phyloP scores from a whole-genome alignment of 2,888 invertebrate species.

The Drosophila niveifrons region DNA sequence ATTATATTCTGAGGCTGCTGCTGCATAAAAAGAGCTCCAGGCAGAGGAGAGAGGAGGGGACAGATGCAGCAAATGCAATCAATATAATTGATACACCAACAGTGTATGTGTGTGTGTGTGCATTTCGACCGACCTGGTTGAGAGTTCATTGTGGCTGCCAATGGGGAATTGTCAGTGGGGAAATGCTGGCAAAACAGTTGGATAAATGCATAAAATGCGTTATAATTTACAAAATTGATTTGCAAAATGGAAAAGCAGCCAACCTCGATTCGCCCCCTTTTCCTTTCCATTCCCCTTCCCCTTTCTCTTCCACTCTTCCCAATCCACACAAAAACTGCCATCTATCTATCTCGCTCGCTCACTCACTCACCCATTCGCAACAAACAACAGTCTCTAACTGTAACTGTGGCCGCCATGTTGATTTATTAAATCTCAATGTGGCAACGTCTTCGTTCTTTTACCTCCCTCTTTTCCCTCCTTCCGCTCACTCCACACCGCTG shows the following conservation, averaged over 20 bases:
- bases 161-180: conserved; percentile 50
- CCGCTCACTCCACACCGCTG: neutral
- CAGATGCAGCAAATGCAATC: conserved; percentile 73
- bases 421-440: conserved; percentile 69
- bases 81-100: conserved; percentile 74
- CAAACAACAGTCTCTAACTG: conserved; percentile 5
- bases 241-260: conserved; percentile 50
- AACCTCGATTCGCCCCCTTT: neutral
- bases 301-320: neutral
- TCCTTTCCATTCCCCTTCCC: neutral
- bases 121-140: conserved; percentile 19
- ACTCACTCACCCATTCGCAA: neutral
- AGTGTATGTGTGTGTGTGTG: neutral
- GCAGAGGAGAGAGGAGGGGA: neutral
- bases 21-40: conserved; percentile 33
- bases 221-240: conserved; percentile 69
- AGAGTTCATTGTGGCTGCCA: conserved; percentile 44
- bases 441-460: conserved; percentile 29
- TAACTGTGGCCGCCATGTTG: conserved; percentile 51
- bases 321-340: neutral
- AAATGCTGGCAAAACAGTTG: conserved; percentile 25
- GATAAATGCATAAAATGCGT: conserved; percentile 52
- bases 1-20: conserved; percentile 54
- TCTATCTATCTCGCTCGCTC: neutral
- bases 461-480: neutral